These are phyloP conservation scores for Galeruca laticollis DNA, from an alignment of 2,888 invertebrate genomes.

Conservation along the genomic window DNA sequence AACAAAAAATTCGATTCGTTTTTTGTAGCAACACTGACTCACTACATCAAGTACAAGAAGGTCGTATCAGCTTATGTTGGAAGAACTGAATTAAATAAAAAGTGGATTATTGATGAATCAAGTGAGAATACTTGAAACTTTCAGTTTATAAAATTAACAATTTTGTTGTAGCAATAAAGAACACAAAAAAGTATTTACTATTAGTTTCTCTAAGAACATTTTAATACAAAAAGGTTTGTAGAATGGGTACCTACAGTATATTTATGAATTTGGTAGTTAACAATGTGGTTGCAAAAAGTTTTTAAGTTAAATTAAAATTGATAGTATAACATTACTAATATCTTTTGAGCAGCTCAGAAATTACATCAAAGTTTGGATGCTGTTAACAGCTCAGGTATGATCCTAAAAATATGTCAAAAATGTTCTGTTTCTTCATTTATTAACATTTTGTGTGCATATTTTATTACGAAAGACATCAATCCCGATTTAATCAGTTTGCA, in stretches of 20 bases:
- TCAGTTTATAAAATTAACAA: constrained; percentile 4
- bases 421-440: constrained; percentile 34
- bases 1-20: constrained; percentile 15
- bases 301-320: constrained; percentile 1
- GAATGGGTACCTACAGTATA: constrained; percentile 32
- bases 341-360: constrained; percentile 69
- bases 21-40: constrained; percentile 42
- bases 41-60: constrained; percentile 50
- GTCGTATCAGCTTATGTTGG: constrained; percentile 43
- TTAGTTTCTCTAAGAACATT: neutral
- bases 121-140: constrained; percentile 10
- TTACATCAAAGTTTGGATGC: constrained; percentile 76
- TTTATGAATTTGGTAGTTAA: neutral
- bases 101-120: constrained; percentile 40
- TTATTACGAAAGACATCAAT: neutral
- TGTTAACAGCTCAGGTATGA: constrained; percentile 76
- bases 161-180: constrained; percentile 19
- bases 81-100: constrained; percentile 42
- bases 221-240: constrained; percentile 5
- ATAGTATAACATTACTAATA: constrained; percentile 51
- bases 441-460: neutral
- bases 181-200: neutral
- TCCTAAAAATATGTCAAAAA: constrained; percentile 45
- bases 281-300: neutral
- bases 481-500: neutral